phyloP scores from a whole-genome alignment of 2,888 invertebrate genomes.

The Dolomedes plantarius region DNA sequence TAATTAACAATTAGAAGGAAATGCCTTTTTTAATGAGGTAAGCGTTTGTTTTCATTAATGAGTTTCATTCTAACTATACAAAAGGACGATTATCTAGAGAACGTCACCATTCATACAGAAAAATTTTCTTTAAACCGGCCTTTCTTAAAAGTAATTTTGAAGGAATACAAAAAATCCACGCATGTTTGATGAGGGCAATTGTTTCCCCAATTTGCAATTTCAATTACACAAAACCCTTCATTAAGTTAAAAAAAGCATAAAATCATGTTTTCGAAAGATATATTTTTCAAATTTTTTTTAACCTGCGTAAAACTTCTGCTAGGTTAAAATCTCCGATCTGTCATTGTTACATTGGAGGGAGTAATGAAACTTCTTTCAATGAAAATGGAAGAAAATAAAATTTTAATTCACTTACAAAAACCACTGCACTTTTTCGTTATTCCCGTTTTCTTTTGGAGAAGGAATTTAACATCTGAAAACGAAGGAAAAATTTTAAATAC shows the following conservation, averaged over 20 bases:
- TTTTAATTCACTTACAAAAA: constrained; percentile 64
- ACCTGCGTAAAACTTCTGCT: neutral
- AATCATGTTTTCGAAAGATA: neutral
- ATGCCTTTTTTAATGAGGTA: constrained; percentile 17
- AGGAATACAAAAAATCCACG: neutral
- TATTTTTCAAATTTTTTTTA: constrained; percentile 7
- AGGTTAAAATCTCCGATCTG: constrained; percentile 37
- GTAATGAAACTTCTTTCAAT: neutral
- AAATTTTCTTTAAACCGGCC: neutral
- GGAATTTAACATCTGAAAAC: constrained; percentile 30
- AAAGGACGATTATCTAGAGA: constrained; percentile 23
- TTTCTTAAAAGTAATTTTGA: constrained; percentile 5
- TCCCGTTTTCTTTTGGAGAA: constrained; percentile 38
- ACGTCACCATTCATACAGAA: neutral
- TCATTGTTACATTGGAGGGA: constrained; percentile 38
- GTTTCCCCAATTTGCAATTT: constrained; percentile 7
- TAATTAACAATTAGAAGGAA: constrained; percentile 34
- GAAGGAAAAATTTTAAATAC: constrained; percentile 26
- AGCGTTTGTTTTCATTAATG: constrained; percentile 14
- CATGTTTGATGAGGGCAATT: constrained; percentile 11
- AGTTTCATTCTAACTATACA: neutral
- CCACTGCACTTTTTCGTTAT: constrained; percentile 15
- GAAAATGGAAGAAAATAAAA: constrained; percentile 40
- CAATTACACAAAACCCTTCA: constrained; percentile 6
- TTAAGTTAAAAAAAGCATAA: neutral